Conservation (phyloP, 2,113 vertebrate genomes). For the Numida meleagris region DNA sequence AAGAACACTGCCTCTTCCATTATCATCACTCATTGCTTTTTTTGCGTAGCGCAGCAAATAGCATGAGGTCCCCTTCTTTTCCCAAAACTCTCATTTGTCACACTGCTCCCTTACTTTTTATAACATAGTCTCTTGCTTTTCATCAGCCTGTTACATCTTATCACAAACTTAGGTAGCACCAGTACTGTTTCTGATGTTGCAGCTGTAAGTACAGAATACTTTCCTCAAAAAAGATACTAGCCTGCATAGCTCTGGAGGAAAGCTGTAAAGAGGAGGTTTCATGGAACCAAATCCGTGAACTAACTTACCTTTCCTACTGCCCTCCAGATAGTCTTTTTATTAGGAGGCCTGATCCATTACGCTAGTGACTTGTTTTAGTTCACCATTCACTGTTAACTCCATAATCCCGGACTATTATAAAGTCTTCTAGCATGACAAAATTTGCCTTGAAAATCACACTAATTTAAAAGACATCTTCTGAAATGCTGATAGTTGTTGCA, state of each 20-base stretch:
- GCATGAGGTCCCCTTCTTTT: background rate
- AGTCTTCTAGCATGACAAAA: background rate
- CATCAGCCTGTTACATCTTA: background rate
- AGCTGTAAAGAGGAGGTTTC: background rate
- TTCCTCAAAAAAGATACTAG: background rate
- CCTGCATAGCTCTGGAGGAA: background rate
- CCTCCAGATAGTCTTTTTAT: background rate
- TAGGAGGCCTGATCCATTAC: background rate
- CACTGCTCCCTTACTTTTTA: background rate
- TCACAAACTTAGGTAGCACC: background rate
- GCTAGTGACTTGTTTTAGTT: background rate
- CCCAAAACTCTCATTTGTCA: background rate
- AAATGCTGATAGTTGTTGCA: background rate
- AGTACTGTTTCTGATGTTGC: background rate
- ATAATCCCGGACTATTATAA: background rate
- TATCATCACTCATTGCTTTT: background rate
- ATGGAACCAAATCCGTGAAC: background rate
- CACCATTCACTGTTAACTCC: background rate
- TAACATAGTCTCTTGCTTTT: background rate
- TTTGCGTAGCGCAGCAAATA: background rate
- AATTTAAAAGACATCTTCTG: background rate
- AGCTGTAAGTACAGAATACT: background rate
- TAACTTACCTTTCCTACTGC: background rate
- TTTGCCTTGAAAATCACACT: background rate
- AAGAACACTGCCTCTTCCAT: constrained; percentile 44